These are phyloP conservation scores for Enteromius mattozi DNA, from an alignment of 2,797 vertebrate species.

Conservation along the genomic window DNA sequence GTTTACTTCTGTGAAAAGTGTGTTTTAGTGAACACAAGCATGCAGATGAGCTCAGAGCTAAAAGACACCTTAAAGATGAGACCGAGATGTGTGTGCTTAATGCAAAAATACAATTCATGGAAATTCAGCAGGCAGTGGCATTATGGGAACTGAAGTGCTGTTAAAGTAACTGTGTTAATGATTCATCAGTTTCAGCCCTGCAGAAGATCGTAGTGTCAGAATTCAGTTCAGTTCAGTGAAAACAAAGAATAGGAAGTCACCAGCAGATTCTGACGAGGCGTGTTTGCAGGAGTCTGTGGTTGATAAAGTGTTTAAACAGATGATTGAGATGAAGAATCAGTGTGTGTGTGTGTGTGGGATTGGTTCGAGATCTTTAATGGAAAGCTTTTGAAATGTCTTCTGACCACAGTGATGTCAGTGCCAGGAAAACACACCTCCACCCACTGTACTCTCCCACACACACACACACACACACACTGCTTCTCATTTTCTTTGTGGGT, in stretches of 20 bases:
- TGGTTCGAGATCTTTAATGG: background rate
- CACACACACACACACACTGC: slow-evolving; percentile 2
- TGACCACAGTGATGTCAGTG: slow-evolving; percentile 43
- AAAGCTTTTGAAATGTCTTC: slow-evolving; percentile 43
- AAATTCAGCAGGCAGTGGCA: background rate
- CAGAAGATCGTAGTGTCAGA: background rate
- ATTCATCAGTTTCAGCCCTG: background rate
- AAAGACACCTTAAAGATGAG: no score
- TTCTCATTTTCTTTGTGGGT: background rate
- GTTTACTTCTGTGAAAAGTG: background rate
- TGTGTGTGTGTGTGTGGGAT: background rate
- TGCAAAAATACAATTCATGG: background rate
- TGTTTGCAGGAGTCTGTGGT: background rate
- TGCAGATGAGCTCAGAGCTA: background rate
- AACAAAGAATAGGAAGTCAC: background rate
- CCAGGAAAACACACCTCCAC: slow-evolving; percentile 14
- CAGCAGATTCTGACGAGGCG: background rate
- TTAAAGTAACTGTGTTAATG: background rate
- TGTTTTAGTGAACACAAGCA: background rate
- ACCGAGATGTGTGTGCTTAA: background rate
- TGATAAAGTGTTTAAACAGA: background rate
- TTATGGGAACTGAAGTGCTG: background rate
- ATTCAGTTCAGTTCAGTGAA: background rate
- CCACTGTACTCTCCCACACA: background rate
- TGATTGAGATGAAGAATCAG: background rate